phyloP scores from a whole-genome alignment of 2,888 invertebrate genomes.

The Dioctria rufipes region DNA sequence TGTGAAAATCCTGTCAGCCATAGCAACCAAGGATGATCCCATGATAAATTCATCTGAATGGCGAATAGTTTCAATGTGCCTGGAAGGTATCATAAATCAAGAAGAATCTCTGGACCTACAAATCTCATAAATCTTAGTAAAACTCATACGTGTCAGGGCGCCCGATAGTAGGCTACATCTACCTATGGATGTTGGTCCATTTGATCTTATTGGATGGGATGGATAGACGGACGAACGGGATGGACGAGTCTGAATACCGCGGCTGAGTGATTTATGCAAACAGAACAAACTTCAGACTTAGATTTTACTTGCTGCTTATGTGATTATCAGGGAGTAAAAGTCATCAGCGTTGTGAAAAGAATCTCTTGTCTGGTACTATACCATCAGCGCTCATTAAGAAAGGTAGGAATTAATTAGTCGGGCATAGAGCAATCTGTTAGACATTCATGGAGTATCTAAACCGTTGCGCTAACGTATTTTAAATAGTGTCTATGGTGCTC shows the following conservation, averaged over 20 bases:
- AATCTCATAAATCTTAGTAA: conserved; percentile 32
- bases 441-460: not conserved
- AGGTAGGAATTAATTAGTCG: conserved; percentile 26
- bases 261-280: conserved; percentile 26
- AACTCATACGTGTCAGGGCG: conserved; percentile 34
- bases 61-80: conserved; percentile 2
- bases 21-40: conserved; percentile 21
- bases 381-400: conserved; percentile 27
- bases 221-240: too few species aligned
- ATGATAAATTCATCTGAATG: conserved; percentile 26
- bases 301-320: not conserved
- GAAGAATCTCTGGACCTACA: conserved; percentile 13
- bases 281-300: conserved; percentile 11
- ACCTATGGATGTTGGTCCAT: not conserved
- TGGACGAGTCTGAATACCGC: not conserved
- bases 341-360: conserved; percentile 26
- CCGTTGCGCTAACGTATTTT: not conserved
- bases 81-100: conserved; percentile 25
- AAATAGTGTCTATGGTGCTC: not conserved
- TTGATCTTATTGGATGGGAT: not conserved
- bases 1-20: conserved; percentile 29
- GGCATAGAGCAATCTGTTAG: conserved; percentile 23
- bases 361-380: conserved; percentile 10
- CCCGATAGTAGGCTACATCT: conserved; percentile 17
- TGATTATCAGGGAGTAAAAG: conserved; percentile 37